A percentile compares a stretch with the other conserved stretches of the same genome.
phyloP scores from a whole-genome alignment of 2,888 invertebrate genomes.

The Thumatha senex region DNA sequence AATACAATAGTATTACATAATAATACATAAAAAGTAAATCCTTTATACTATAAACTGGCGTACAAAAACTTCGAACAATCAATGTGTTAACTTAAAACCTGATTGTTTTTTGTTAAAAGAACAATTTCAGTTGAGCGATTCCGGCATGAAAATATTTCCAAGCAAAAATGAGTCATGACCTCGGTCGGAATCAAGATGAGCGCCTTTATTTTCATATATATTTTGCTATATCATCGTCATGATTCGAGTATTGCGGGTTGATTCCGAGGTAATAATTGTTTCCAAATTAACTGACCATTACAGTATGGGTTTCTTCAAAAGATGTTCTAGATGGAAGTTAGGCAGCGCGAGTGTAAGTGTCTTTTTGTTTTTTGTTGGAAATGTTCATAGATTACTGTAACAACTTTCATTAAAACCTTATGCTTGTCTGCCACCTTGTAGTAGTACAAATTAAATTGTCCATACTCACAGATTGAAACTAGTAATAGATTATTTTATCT shows the following conservation, averaged over 20 bases:
- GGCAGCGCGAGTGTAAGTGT: no score
- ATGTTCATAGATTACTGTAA: no score
- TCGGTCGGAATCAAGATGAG: slow-evolving; percentile 6
- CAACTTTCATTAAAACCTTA: no score
- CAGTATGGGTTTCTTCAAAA: no score
- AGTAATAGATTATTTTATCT: no score
- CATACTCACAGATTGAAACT: no score
- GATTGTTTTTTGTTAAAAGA: slow-evolving; percentile 20
- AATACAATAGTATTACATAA: background rate
- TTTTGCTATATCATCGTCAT: background rate
- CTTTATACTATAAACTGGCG: background rate
- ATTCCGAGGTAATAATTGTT: background rate
- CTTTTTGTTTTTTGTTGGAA: no score
- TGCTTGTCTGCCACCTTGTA: no score
- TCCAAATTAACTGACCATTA: no score
- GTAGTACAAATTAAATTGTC: no score
- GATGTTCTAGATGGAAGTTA: no score
- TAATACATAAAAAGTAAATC: background rate
- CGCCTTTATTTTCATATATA: slow-evolving; percentile 12
- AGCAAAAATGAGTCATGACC: slow-evolving; percentile 14
- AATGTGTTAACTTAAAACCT: slow-evolving; percentile 19
- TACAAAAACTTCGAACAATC: slow-evolving; percentile 13
- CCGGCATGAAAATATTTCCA: slow-evolving; percentile 12
- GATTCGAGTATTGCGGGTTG: slow-evolving; percentile 1
- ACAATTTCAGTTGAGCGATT: slow-evolving; percentile 21